Conservation (phyloP, 2,113 vertebrate genomes). For the Seriola quinqueradiata region DNA sequence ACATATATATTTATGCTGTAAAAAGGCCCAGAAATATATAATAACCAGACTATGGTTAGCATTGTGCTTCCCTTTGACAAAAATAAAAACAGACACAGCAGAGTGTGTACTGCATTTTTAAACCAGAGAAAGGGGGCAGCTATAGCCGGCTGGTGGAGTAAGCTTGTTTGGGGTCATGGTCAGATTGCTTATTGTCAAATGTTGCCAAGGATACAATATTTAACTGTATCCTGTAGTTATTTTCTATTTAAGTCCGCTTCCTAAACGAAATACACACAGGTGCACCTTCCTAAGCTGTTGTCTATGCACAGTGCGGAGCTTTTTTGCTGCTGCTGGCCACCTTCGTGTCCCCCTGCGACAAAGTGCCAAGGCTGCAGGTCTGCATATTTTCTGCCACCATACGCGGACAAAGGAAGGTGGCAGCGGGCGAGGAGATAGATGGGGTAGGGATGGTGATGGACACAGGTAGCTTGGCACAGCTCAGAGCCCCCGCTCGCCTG, state of each 20-base stretch:
- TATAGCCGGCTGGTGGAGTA: conserved; percentile 20
- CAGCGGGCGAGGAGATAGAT: conserved; percentile 59
- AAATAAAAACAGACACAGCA: conserved; percentile 1
- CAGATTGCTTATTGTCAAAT: conserved; percentile 46
- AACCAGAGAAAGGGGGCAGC: conserved; percentile 3
- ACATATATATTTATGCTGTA: not conserved
- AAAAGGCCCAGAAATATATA: not conserved
- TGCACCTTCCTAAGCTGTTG: conserved; percentile 47
- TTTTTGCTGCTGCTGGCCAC: conserved; percentile 61
- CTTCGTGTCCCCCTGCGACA: conserved; percentile 63
- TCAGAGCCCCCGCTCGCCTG: conserved; percentile 63
- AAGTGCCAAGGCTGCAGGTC: conserved; percentile 67
- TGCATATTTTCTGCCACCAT: conserved; percentile 56
- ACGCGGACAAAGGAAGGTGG: conserved; percentile 68
- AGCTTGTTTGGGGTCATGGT: conserved; percentile 42
- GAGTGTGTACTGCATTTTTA: conserved; percentile 29
- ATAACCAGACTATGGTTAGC: not conserved
- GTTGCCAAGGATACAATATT: conserved; percentile 35
- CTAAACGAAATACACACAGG: not conserved
- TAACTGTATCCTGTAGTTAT: conserved; percentile 14
- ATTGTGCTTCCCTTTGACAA: conserved; percentile 6
- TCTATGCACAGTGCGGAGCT: conserved; percentile 61
- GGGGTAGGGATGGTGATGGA: conserved; percentile 57
- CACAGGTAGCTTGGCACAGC: conserved; percentile 66
- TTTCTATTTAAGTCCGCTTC: conserved; percentile 1